phyloP scores from a whole-genome alignment of 2,797 vertebrate genomes.

The Bovichtus variegatus region DNA sequence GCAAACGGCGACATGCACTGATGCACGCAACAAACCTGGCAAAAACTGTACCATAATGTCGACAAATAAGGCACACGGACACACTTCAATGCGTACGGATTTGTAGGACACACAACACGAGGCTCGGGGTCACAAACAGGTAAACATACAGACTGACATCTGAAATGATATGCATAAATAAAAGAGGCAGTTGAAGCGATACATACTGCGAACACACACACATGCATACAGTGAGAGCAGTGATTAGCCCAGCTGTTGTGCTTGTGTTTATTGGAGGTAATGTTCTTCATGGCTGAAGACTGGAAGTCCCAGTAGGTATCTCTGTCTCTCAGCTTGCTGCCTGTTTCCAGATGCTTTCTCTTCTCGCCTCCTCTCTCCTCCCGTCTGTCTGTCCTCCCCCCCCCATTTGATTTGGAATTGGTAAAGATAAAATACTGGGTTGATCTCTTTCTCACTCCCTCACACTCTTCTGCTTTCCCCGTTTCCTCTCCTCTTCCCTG shows the following conservation, averaged over 20 bases:
- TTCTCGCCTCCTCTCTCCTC: neutral
- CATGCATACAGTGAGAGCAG: neutral
- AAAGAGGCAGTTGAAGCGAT: neutral
- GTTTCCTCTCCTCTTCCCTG: neutral
- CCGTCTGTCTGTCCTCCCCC: neutral
- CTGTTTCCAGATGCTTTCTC: conserved; percentile 24
- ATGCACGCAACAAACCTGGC: neutral
- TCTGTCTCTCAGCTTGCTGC: conserved; percentile 32
- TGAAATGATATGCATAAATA: neutral
- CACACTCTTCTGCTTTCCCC: neutral
- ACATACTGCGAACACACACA: neutral
- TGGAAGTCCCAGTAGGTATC: conserved; percentile 25
- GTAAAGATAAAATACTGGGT: conserved; percentile 17
- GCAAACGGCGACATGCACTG: neutral
- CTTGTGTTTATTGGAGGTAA: conserved; percentile 8
- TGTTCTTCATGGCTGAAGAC: conserved; percentile 32
- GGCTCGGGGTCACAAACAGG: neutral
- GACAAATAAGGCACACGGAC: neutral
- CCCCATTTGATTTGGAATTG: conserved; percentile 3
- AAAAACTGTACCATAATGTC: neutral
- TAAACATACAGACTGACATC: neutral
- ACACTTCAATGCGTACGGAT: conserved; percentile 14
- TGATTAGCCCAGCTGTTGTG: conserved; percentile 42
- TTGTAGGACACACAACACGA: neutral
- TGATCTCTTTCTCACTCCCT: neutral